Conservation (phyloP, 1,140 invertebrate genomes). For the Drosophila pachea region DNA sequence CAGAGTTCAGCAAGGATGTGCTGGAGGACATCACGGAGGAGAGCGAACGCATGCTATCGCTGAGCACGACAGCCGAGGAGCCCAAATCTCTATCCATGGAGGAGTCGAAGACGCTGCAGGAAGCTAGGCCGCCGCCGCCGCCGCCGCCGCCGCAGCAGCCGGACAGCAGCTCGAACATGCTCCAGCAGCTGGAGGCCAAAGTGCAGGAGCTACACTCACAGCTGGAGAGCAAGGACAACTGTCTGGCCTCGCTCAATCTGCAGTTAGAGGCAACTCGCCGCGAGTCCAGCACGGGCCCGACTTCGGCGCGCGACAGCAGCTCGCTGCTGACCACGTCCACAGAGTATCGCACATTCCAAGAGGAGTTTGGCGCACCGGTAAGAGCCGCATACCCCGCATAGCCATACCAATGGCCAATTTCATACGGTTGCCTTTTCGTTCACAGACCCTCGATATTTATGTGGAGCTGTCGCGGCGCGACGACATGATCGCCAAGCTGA, state of each 20-base stretch:
- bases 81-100: conserved; percentile 66
- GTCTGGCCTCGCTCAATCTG: conserved; percentile 76
- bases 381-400: background rate
- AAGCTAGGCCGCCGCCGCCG: background rate
- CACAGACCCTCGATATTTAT: conserved; percentile 83
- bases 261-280: conserved; percentile 78
- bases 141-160: background rate
- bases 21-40: conserved; percentile 78
- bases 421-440: background rate
- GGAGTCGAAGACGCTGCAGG: conserved; percentile 55
- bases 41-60: conserved; percentile 64
- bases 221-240: conserved; percentile 78
- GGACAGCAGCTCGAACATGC: conserved; percentile 61
- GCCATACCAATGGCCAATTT: background rate
- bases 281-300: conserved; percentile 57
- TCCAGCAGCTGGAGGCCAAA: conserved; percentile 70
- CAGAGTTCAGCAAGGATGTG: conserved; percentile 70
- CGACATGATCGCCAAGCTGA: conserved; percentile 82
- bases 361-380: conserved; percentile 79
- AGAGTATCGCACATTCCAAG: conserved; percentile 80
- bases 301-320: conserved; percentile 76
- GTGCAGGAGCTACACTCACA: conserved; percentile 78
- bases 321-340: conserved; percentile 78
- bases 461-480: conserved; percentile 81
- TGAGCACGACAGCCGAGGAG: conserved; percentile 64